A percentile compares a stretch with the other conserved stretches of the same genome.
These are phyloP conservation scores for Egretta garzetta DNA, from an alignment of 2,113 vertebrate genomes.

Conservation along the genomic window DNA sequence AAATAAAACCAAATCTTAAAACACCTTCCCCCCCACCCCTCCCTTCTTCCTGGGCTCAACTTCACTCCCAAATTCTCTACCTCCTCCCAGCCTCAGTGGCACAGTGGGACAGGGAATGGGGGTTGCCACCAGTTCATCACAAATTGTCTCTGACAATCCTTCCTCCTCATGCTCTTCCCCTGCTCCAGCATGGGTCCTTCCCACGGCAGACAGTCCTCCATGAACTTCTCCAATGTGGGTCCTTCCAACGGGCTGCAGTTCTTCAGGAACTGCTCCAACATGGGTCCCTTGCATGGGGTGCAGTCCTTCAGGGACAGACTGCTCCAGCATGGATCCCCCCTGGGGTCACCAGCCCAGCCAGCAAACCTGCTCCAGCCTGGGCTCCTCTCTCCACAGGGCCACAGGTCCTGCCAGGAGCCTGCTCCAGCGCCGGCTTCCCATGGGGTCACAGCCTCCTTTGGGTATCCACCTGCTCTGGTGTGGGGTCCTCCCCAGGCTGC, in stretches of 20 bases:
- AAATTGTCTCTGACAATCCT: background rate
- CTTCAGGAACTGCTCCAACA: background rate
- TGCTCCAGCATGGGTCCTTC: background rate
- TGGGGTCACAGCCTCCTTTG: background rate
- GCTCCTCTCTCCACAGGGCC: background rate
- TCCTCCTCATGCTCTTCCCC: background rate
- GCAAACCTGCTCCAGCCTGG: background rate
- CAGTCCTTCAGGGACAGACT: background rate
- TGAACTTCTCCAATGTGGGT: background rate
- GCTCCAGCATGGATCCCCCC: background rate
- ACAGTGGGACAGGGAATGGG: background rate
- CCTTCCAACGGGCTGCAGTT: background rate
- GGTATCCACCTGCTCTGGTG: background rate
- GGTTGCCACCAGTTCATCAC: background rate
- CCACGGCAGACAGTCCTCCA: background rate
- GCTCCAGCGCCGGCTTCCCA: background rate
- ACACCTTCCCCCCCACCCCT: background rate
- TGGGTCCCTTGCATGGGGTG: background rate
- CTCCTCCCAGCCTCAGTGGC: rapidly evolving
- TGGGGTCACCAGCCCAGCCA: background rate
- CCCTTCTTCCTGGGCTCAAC: background rate
- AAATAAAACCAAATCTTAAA: background rate
- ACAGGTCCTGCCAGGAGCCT: background rate
- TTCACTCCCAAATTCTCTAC: background rate
- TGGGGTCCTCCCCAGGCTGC: background rate